Evolutionary conservation across 1,140 invertebrate genomes (phyloP).

Genomic region (Leptinotarsa texana): DNA sequence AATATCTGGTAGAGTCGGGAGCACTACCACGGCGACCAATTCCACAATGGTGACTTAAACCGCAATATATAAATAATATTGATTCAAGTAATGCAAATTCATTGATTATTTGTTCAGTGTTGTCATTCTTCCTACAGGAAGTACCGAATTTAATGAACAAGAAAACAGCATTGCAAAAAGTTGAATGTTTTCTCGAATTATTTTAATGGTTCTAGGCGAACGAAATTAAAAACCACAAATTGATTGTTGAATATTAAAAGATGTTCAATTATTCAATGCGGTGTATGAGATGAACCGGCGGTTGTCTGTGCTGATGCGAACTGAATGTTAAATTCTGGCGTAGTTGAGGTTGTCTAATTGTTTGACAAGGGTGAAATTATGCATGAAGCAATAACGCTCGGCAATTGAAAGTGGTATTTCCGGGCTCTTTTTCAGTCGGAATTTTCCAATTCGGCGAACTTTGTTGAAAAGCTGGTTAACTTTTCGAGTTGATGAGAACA

Average conservation of each 20-base stretch:
- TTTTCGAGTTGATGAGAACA: no score
- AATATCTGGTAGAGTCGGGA: no score
- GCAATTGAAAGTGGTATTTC: neutral
- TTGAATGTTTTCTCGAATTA: no score
- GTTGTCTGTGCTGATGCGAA: neutral
- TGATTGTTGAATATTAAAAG: conserved; percentile 7
- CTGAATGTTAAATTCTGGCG: conserved; percentile 3
- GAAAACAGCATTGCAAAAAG: no score
- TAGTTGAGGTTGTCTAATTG: conserved; percentile 5
- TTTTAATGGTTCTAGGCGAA: neutral
- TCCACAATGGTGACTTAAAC: no score
- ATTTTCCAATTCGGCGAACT: neutral
- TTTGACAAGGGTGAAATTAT: conserved; percentile 3
- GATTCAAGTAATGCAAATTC: no score
- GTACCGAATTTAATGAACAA: no score
- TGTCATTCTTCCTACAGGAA: no score
- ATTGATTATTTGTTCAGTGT: no score
- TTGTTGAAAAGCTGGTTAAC: no score
- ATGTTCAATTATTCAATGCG: conserved; percentile 6
- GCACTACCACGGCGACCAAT: no score
- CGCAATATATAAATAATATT: no score
- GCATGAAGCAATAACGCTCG: conserved; percentile 3
- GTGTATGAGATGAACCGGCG: neutral
- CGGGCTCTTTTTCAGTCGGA: neutral
- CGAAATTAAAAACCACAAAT: neutral